phyloP scores from a whole-genome alignment of 2,113 vertebrate species.

The Mastomys natalensis region DNA sequence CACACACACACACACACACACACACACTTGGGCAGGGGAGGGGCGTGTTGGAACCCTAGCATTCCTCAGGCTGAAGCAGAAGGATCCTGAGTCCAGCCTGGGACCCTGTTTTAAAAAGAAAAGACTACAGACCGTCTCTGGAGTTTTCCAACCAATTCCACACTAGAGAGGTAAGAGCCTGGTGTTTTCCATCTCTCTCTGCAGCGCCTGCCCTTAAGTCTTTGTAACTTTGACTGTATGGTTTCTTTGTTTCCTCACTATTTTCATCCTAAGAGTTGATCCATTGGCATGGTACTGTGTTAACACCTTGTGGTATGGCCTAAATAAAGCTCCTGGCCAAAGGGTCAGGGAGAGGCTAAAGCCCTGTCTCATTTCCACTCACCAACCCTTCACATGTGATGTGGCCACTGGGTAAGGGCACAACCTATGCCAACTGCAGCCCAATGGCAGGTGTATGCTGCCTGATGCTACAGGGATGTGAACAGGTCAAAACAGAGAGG shows the following conservation, averaged over 20 bases:
- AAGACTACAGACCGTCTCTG: neutral
- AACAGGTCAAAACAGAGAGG: neutral
- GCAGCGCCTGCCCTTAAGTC: neutral
- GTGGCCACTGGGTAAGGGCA: neutral
- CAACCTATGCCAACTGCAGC: neutral
- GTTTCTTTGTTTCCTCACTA: neutral
- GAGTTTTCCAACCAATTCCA: neutral
- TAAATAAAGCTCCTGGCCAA: neutral
- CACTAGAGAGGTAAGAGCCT: neutral
- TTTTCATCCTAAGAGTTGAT: neutral
- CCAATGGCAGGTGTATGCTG: no score
- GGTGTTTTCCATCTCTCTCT: neutral
- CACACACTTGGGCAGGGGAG: no score
- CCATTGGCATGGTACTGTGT: neutral
- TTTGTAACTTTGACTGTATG: neutral
- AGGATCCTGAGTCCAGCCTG: no score
- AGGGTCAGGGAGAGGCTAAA: neutral
- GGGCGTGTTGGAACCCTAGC: neutral
- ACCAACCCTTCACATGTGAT: rapidly evolving
- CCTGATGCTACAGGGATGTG: neutral
- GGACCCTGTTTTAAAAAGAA: neutral
- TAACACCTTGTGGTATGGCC: neutral
- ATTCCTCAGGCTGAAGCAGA: no score
- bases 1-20: neutral
- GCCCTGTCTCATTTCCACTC: neutral